Evolutionary conservation across 2,113 vertebrate genomes (phyloP).

Genomic region (Mirza zaza): DNA sequence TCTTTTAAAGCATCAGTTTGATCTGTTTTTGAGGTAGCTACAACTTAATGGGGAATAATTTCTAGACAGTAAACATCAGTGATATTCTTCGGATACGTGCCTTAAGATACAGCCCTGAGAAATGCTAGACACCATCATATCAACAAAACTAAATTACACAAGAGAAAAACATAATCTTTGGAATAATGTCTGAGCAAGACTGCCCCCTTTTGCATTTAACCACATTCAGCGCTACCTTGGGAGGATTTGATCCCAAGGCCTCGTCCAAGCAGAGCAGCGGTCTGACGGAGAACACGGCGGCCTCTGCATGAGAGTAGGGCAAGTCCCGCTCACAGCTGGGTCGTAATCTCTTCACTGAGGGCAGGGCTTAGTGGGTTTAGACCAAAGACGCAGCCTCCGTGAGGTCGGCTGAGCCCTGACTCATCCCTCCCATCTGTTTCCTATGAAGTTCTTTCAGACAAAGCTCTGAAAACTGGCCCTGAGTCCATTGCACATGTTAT

Average conservation of each 20-base stretch:
- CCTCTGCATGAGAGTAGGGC: background rate
- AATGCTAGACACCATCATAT: background rate
- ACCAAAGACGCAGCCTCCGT: background rate
- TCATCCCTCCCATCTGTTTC: background rate
- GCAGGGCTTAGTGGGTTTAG: background rate
- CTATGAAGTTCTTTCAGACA: background rate
- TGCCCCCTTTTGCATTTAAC: background rate
- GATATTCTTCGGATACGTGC: background rate
- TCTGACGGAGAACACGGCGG: background rate
- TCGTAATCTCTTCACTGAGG: background rate
- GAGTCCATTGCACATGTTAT: background rate
- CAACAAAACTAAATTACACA: background rate
- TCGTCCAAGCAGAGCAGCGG: background rate
- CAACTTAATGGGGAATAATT: background rate
- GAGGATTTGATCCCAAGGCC: background rate
- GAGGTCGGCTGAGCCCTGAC: background rate
- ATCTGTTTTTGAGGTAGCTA: background rate
- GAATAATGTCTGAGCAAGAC: background rate
- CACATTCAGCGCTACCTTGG: background rate
- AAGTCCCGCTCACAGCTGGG: background rate
- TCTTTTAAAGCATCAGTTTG: background rate
- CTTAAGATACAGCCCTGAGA: background rate
- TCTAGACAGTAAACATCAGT: background rate
- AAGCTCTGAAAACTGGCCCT: background rate
- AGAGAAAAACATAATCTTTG: background rate